Evolutionary conservation across 2,888 invertebrate genomes (phyloP), one percentile per base, ranked within the genome.

Genomic region (Balanococcus diminutus): DNA sequence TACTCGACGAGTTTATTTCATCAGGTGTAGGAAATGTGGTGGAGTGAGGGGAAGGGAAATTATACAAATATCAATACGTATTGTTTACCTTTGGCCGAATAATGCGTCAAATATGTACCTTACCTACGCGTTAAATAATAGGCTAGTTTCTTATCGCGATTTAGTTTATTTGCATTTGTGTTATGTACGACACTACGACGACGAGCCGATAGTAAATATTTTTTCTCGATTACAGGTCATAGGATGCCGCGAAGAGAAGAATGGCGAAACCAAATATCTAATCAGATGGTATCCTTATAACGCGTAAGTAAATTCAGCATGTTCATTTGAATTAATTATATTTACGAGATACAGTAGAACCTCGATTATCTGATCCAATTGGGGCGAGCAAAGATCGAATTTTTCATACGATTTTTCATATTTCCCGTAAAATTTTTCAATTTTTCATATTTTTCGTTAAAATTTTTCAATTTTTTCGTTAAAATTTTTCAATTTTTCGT

Each of bases 201-300:
- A 19, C 42, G n/a, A 22, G 14, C 22, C 8, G n/a, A 16, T 9
- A 46, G n/a, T 79, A 31, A 22, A 81, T 79, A 36, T 79, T n/a
- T 32, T 79, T 72, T 31, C 11, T 36, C 81, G 25, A 36, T 81
- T 81, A 46, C 79, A 85, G 85, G 85, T 85, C 31, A 82, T 86
- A 42, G 86, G 86, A 67, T 42, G 86, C 28, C 86, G 86, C 16
- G 31, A 82, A 31, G 86, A 86, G 28, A 31, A 14, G 16, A 61
- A 86, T 36, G 72, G 82, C 8, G 31, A 86, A 11, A 67, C 42
- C n/a, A 86, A 86, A 67, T 86, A 82, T 14, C 82, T 86, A 14
- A 42, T 86, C 19, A 19, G 82, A 67, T 86, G 86, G 86, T 82
- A 86, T 82, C 86, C 86, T 22, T 86, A 67, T 31, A 86, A 86